phyloP scores from a whole-genome alignment of 2,113 vertebrate genomes.

The Protobothrops flavoviridis region DNA sequence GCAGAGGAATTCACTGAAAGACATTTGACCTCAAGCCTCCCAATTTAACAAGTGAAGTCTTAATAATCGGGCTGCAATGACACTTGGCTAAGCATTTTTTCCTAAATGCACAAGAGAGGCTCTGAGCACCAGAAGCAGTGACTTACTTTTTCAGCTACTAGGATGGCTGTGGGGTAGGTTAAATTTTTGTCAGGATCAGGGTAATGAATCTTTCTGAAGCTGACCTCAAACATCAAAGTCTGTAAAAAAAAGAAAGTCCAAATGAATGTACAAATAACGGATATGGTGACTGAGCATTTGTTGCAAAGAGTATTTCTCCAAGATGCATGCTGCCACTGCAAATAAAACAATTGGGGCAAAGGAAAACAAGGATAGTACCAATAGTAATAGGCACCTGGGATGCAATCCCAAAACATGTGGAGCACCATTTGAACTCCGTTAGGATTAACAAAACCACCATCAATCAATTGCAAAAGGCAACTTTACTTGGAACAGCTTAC shows the following conservation, averaged over 20 bases:
- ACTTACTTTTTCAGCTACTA: conserved; percentile 64
- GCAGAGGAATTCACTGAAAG: conserved; percentile 45
- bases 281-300: fast-evolving
- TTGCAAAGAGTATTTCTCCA: not conserved
- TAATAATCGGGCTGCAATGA: conserved; percentile 68
- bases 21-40: conserved; percentile 64
- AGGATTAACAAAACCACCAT: too few relatives aligned
- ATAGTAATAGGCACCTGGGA: not conserved
- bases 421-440: too few relatives aligned
- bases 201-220: conserved; percentile 41
- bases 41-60: conserved; percentile 68
- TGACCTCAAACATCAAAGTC: conserved; percentile 33
- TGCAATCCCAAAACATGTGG: too few relatives aligned
- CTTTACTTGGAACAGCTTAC: too few relatives aligned
- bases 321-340: not conserved
- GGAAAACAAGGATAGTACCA: not conserved
- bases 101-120: conserved; percentile 64
- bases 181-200: conserved; percentile 49
- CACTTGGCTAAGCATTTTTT: conserved; percentile 69
- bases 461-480: too few relatives aligned
- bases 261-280: not conserved
- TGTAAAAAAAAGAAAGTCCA: conserved; percentile 20
- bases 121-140: conserved; percentile 64
- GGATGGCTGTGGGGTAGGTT: conserved; percentile 60
- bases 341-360: not conserved